A percentile compares a stretch with the other conserved stretches of the same genome.
phyloP scores from a whole-genome alignment of 2,797 vertebrate genomes.

The Anabas testudineus region DNA sequence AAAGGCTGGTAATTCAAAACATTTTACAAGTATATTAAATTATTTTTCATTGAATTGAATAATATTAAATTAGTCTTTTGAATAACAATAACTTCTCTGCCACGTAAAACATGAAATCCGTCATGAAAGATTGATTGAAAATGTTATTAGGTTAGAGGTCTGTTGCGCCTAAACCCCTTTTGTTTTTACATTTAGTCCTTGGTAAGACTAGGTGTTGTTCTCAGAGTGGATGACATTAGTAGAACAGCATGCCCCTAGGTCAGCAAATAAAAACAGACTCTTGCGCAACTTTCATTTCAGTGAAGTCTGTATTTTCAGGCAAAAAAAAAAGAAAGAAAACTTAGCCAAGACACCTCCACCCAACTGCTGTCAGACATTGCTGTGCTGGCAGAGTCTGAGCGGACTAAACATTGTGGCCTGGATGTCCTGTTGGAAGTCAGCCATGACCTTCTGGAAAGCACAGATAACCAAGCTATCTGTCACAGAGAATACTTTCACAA shows the following conservation, averaged over 20 bases:
- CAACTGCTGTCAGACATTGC: constrained; percentile 35
- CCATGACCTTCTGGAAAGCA: constrained; percentile 62
- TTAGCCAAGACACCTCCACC: constrained; percentile 41
- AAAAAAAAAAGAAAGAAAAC: constrained; percentile 28
- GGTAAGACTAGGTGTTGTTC: neutral
- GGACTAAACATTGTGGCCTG: constrained; percentile 48
- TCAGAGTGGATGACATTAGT: constrained; percentile 20
- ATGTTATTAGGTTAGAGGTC: too few relatives aligned
- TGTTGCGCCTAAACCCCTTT: too few relatives aligned
- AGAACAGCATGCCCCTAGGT: constrained; percentile 21
- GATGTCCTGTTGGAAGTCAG: constrained; percentile 62
- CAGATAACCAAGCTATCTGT: constrained; percentile 59
- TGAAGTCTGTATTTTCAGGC: constrained; percentile 46
- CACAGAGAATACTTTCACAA: constrained; percentile 24
- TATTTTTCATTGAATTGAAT: too few relatives aligned
- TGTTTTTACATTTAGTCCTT: too few relatives aligned
- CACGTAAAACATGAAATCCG: too few relatives aligned
- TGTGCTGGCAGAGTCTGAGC: constrained; percentile 47
- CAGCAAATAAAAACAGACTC: constrained; percentile 32
- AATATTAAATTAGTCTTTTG: too few relatives aligned
- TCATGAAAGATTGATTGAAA: too few relatives aligned
- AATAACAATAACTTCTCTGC: too few relatives aligned
- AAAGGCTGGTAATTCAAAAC: too few relatives aligned
- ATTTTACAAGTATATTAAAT: too few relatives aligned
- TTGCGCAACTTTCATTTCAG: constrained; percentile 25